Evolutionary conservation across 1,140 invertebrate species (phyloP).

Genomic region (Brachionus koreanus): DNA sequence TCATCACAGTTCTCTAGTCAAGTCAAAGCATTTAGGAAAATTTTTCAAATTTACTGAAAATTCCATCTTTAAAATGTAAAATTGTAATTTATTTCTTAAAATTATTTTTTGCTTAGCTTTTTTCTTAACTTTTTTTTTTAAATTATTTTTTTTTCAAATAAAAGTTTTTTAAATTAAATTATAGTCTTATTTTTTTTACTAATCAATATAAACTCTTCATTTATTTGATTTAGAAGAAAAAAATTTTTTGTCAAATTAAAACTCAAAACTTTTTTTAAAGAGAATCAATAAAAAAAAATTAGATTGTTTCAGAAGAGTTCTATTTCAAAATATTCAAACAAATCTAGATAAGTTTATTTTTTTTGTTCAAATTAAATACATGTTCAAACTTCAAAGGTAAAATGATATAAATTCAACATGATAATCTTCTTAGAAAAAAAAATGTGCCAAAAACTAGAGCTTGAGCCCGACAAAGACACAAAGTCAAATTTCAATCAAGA

Average conservation of each 20-base stretch:
- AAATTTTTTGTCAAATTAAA: no score
- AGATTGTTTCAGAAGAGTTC: not conserved
- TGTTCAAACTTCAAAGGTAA: not conserved
- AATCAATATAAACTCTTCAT: not conserved
- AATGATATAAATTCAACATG: not conserved
- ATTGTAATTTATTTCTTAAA: slow-evolving; percentile 30
- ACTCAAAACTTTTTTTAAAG: not conserved
- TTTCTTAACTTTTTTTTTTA: not conserved
- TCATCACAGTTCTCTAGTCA: not conserved
- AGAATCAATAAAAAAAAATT: not conserved
- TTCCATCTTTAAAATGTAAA: slow-evolving; percentile 28
- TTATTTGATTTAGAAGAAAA: not conserved
- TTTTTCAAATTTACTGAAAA: slow-evolving; percentile 7
- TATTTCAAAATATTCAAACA: not conserved
- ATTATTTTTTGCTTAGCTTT: slow-evolving; percentile 5
- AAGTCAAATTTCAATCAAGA: slow-evolving; percentile 3
- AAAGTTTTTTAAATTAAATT: not conserved
- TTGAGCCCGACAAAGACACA: not conserved
- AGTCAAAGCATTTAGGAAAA: slow-evolving; percentile 33
- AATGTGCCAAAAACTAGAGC: not conserved
- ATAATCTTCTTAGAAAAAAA: not conserved
- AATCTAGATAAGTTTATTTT: not conserved
- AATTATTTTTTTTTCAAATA: not conserved
- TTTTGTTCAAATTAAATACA: not conserved
- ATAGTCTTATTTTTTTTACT: not conserved